Conservation (phyloP, 2,113 vertebrate species). For the Oryzias celebensis region DNA sequence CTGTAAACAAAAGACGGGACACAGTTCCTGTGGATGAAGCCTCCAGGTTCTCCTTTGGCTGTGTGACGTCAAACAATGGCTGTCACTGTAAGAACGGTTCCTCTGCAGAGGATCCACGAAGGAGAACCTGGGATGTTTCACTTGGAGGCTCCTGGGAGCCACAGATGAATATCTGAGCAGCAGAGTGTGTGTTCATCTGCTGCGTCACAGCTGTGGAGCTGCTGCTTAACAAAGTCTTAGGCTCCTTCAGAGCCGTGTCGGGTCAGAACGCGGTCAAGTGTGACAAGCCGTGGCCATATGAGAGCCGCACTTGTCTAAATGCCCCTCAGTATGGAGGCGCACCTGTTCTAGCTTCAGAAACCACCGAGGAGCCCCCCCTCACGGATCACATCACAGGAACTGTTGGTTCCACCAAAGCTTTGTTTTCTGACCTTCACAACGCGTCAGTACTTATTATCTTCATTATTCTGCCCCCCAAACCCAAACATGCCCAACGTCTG, state of each 20-base stretch:
- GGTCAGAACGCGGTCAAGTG: conserved; percentile 64
- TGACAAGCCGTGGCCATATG: conserved; percentile 60
- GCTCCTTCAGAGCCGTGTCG: conserved; percentile 25
- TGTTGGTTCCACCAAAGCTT: conserved; percentile 50
- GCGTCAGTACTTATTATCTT: conserved; percentile 65
- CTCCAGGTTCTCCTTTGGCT: no score
- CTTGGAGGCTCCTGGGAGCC: conserved; percentile 33
- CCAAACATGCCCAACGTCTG: conserved; percentile 28
- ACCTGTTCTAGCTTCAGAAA: conserved; percentile 70
- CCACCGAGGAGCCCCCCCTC: conserved; percentile 46
- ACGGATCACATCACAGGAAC: conserved; percentile 62
- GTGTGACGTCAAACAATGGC: no score
- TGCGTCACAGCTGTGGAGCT: conserved; percentile 52
- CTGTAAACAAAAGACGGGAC: no score
- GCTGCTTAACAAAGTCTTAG: conserved; percentile 44
- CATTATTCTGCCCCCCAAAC: conserved; percentile 48
- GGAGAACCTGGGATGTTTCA: conserved; percentile 4
- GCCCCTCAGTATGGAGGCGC: conserved; percentile 53
- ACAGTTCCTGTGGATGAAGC: no score
- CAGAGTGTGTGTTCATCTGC: conserved; percentile 33
- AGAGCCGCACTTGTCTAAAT: conserved; percentile 46
- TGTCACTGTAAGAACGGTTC: no score
- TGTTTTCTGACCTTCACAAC: conserved; percentile 73
- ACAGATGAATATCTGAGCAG: conserved; percentile 38
- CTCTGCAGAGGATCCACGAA: no score